Base-by-base conservation (phyloP, 2,113 vertebrate genomes). In the Chionodraco myersi region DNA sequence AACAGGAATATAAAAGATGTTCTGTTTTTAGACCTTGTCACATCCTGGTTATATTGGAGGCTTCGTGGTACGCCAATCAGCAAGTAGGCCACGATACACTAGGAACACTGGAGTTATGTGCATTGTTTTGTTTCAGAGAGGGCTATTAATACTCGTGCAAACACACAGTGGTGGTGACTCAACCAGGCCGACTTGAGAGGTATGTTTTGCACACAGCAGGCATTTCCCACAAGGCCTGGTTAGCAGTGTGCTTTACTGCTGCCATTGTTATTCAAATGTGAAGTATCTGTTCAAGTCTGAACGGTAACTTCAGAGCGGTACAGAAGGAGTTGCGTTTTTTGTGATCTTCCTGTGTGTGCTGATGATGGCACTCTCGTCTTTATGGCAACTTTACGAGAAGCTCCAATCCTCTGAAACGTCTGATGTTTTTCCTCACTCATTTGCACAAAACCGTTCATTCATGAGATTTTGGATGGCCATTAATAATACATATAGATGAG, bases 101-200 rank as follows among this genome's bases (percentile, higher is more conserved):
- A 71, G 60, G 61, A 60, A 77, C 30, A 23, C 34, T 45, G 66
- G 58, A 77, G 69, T 16, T 57, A n/a, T 72, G 62, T 85, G 41
- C 49, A 1, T 53, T 52, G 54, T 54, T 61, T 65, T 45, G 9
- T 83, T 85, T 70, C 47, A 45, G 26, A 12, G 36, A 45, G 52
- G 79, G 81, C 91, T 93, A 90, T 93, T 92, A 89, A 85, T 92
- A 90, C 62, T 58, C 56, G 51, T 63, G 78, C 78, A 88, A 86
- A 86, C 70, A 84, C 70, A 51, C 65, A 21, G 65, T 3, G 30
- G 75, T 45, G 77, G 78, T 91, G 92, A 93, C 89, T 94, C 92
- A 93, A 89, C 82, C 76, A 79, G 90, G 83, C 52, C 77, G 69
- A 92, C 77, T 80, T 90, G 84, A 92, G 81, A 89, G 89, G 84